Evolutionary conservation across 1,140 invertebrate genomes (phyloP), one percentile per base, ranked within the genome.

Genomic region (Megalopta genalis): DNA sequence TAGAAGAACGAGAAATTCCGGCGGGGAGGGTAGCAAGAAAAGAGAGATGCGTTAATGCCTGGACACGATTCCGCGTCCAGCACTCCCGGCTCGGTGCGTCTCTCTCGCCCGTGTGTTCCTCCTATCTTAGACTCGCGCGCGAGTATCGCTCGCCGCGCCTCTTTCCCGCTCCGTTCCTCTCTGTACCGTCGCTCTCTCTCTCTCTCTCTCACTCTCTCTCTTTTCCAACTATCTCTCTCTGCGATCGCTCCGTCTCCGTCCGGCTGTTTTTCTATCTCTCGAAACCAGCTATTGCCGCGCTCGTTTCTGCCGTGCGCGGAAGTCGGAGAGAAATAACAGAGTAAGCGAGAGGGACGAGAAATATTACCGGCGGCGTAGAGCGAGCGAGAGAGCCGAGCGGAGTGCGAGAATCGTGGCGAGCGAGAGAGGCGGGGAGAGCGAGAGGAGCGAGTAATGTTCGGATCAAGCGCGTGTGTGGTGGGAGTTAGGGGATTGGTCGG

Each of bases 271-370:
- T 81, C 80, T 66, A 65, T 78, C 80, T 81, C 75, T 42, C 54
- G 66, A 81, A 81, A 78, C 73, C 75, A 81, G 80, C 80, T 78
- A 77, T 78, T 68, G 74, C 80, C n/a, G 46, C 79, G 65, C 59
- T 65, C 65, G 72, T 67, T 62, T 72, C 74, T 62, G 67, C 75
- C 46, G 67, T 18, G 62, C 78, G 27, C 72, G 32, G 72, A 54
- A 42, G 65, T 76, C 46, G 57, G 72, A 80, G 72, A 80, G 65
- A 75, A 75, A 75, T 71, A 66, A 67, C 71, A 63, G 76, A 67
- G 73, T 70, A 82, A 73, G 67, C 76, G 69, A 78, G 69, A 63
- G 60, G 69, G 76, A 78, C 32, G 68, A 67, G 74, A 77, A 73
- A 77, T 67, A 71, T 66, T 77, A 77, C 68, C 54, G 60, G n/a